Conservation (phyloP, 2,113 vertebrate species). For the Lontra canadensis region DNA sequence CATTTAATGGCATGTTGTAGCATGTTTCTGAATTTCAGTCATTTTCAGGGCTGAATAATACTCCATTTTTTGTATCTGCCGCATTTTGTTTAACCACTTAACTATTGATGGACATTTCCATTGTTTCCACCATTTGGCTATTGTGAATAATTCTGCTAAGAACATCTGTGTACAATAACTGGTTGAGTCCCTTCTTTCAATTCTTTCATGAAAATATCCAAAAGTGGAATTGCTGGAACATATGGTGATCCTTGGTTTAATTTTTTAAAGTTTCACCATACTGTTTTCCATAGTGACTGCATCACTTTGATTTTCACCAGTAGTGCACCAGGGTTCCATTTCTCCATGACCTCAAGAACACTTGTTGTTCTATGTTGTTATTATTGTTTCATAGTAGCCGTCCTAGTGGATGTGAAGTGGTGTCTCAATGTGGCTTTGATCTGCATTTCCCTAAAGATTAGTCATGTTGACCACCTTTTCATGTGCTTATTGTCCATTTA, state of each 20-base stretch:
- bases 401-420: neutral
- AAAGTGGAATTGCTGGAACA: neutral
- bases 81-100: neutral
- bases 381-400: neutral
- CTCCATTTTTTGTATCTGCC: neutral
- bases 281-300: neutral
- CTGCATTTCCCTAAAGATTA: neutral
- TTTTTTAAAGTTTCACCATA: neutral
- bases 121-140: neutral
- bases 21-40: neutral
- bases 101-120: neutral
- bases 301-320: neutral
- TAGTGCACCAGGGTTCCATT: neutral
- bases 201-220: neutral
- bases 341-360: neutral
- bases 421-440: neutral
- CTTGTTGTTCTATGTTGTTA: neutral
- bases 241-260: neutral
- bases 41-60: neutral
- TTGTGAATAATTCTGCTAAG: neutral
- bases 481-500: neutral
- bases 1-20: neutral
- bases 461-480: neutral
- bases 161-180: neutral
- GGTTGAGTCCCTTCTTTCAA: neutral